phyloP scores from a whole-genome alignment of 2,888 invertebrate species.

The Amitus sp. region DNA sequence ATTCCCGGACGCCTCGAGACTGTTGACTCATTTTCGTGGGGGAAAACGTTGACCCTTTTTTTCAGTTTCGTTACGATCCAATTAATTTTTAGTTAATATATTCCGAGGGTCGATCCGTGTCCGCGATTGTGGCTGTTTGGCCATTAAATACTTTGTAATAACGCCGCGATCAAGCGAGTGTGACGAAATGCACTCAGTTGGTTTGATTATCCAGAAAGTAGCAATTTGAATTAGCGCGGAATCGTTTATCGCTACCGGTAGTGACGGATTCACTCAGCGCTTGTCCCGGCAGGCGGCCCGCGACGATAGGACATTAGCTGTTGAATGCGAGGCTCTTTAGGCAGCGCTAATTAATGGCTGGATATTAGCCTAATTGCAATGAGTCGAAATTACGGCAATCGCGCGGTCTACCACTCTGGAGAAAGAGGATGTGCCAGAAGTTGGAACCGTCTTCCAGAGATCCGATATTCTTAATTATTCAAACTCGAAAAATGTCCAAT shows the following conservation, averaged over 20 bases:
- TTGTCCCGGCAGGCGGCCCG: slow-evolving; percentile 42
- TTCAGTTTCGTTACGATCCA: too few relatives aligned
- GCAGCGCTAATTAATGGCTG: slow-evolving; percentile 60
- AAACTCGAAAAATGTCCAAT: too few relatives aligned
- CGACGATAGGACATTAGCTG: slow-evolving; percentile 60
- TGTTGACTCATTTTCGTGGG: too few relatives aligned
- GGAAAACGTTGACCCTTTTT: too few relatives aligned
- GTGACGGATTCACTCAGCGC: slow-evolving; percentile 37
- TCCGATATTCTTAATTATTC: too few relatives aligned
- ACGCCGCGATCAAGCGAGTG: slow-evolving; percentile 13
- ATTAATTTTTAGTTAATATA: background rate
- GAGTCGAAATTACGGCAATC: slow-evolving; percentile 59
- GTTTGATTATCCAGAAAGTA: slow-evolving; percentile 34
- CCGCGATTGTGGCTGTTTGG: slow-evolving; percentile 1
- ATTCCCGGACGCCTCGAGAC: too few relatives aligned
- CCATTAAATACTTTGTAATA: slow-evolving; percentile 18
- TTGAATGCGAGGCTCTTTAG: slow-evolving; percentile 61
- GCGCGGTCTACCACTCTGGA: slow-evolving; percentile 54
- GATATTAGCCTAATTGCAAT: slow-evolving; percentile 64
- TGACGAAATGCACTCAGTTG: slow-evolving; percentile 21
- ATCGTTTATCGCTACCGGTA: slow-evolving; percentile 35
- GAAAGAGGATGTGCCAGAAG: slow-evolving; percentile 38
- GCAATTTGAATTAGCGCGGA: slow-evolving; percentile 30
- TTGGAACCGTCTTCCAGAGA: slow-evolving; percentile 26
- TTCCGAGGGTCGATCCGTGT: background rate